Percentiles rank a stretch among this genome's conserved stretches.
Conservation (phyloP, 2,797 vertebrate genomes). For the Clarias pachynema region DNA sequence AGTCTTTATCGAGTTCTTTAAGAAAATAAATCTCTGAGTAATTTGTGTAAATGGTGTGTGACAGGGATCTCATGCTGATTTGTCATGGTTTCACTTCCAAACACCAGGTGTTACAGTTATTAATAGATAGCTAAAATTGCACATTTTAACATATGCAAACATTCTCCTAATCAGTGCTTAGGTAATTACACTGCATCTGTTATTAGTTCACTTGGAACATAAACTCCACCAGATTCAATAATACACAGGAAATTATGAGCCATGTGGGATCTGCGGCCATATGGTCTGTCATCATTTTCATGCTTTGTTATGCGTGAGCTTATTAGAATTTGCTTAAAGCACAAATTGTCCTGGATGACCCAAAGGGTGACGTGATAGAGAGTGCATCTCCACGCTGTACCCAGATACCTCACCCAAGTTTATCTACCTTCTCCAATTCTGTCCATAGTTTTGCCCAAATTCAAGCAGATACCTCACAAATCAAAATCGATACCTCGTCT, state of each 20-base stretch:
- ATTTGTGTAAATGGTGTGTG: conserved; percentile 9
- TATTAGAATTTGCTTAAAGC: conserved; percentile 12
- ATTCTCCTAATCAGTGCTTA: neutral
- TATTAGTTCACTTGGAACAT: neutral
- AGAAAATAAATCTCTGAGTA: neutral
- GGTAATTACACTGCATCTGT: neutral
- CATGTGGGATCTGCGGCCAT: conserved; percentile 10
- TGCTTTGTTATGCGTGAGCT: conserved; percentile 31
- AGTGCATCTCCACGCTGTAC: neutral
- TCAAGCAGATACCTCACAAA: neutral
- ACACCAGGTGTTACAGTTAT: conserved; percentile 13
- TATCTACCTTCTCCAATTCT: neutral
- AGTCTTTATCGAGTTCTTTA: neutral
- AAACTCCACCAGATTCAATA: conserved; percentile 4
- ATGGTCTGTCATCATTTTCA: conserved; percentile 30
- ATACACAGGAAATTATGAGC: neutral
- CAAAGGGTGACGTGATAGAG: neutral
- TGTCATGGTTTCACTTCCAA: neutral
- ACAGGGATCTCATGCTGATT: conserved; percentile 2
- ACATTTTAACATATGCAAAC: conserved; percentile 10
- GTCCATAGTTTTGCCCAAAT: neutral
- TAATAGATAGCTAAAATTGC: conserved; percentile 9
- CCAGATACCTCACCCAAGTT: neutral
- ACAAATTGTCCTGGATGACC: neutral
- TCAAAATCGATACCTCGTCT: neutral